A percentile compares a stretch with the other conserved stretches of the same genome.
Evolutionary conservation across 2,113 vertebrate species (phyloP).

Genomic region (Falco punctatus): DNA sequence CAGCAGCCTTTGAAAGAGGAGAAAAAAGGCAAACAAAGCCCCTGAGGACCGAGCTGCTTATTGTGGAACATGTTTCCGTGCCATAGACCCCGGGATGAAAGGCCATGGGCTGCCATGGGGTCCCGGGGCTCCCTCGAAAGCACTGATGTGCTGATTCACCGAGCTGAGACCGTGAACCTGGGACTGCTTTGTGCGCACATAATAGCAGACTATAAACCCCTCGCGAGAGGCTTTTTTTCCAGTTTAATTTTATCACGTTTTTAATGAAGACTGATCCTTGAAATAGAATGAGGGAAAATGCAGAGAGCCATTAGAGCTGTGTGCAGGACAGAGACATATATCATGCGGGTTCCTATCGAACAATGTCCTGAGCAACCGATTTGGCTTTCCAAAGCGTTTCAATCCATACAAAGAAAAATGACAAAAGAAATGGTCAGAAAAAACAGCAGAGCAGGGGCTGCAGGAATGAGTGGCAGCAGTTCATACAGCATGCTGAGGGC

Average conservation of each 20-base stretch:
- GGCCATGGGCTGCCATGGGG: fast-evolving
- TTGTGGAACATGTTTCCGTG: not conserved
- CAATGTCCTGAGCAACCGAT: fast-evolving
- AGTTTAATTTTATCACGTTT: not conserved
- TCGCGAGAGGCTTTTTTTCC: not conserved
- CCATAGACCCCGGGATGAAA: not conserved
- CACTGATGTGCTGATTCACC: not conserved
- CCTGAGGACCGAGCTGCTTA: not conserved
- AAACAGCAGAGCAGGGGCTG: not conserved
- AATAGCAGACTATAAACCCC: not conserved
- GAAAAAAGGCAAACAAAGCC: not conserved
- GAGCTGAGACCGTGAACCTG: fast-evolving
- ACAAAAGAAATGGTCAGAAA: not conserved
- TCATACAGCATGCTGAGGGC: not conserved
- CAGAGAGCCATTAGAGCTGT: not conserved
- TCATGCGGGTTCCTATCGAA: not conserved
- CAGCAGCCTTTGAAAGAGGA: not conserved
- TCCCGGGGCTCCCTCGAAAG: not conserved
- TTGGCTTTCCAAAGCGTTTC: not conserved
- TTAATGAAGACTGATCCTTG: not conserved
- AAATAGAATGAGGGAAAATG: not conserved
- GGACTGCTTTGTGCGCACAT: not conserved
- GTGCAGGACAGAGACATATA: not conserved
- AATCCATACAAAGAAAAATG: not conserved
- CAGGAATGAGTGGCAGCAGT: not conserved